A percentile compares a stretch with the other conserved stretches of the same genome.
Evolutionary conservation across 1,140 invertebrate genomes (phyloP).

Genomic region (Limonius californicus): DNA sequence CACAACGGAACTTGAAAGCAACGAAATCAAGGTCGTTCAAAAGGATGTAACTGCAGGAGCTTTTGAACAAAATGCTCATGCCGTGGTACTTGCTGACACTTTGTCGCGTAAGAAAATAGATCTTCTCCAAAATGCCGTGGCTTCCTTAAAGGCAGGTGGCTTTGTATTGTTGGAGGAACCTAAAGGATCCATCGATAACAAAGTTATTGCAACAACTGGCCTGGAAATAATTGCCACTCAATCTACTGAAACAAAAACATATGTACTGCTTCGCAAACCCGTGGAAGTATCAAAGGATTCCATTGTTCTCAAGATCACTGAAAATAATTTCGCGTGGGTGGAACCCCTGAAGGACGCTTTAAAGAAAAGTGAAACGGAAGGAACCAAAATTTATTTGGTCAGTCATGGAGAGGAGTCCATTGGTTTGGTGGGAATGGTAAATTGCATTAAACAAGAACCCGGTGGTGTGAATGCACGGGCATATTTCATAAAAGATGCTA

Average conservation of each 20-base stretch:
- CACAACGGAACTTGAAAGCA: slow-evolving; percentile 48
- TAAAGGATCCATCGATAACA: slow-evolving; percentile 51
- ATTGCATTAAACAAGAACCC: slow-evolving; percentile 81
- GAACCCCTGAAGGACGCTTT: slow-evolving; percentile 70
- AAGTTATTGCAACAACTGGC: slow-evolving; percentile 44
- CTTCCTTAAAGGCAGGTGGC: slow-evolving; percentile 65
- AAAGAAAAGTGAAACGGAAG: slow-evolving; percentile 55
- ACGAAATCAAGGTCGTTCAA: slow-evolving; percentile 53
- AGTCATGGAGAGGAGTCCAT: slow-evolving; percentile 61
- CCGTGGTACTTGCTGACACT: slow-evolving; percentile 61
- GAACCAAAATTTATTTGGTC: slow-evolving; percentile 66
- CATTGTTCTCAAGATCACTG: slow-evolving; percentile 58
- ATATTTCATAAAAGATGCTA: slow-evolving; percentile 64
- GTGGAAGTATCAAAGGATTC: slow-evolving; percentile 46
- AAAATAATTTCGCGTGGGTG: slow-evolving; percentile 76
- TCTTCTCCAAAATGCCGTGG: slow-evolving; percentile 56
- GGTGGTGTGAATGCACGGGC: slow-evolving; percentile 72
- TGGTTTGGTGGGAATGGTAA: slow-evolving; percentile 84
- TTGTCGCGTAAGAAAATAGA: slow-evolving; percentile 51
- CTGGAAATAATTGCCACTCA: slow-evolving; percentile 56
- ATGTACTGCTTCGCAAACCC: slow-evolving; percentile 57
- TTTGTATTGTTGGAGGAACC: slow-evolving; percentile 76
- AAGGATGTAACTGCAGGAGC: slow-evolving; percentile 53
- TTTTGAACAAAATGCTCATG: slow-evolving; percentile 63
- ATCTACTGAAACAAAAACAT: slow-evolving; percentile 54